phyloP scores from a whole-genome alignment of 2,888 invertebrate genomes.

The Helobdella robusta region DNA sequence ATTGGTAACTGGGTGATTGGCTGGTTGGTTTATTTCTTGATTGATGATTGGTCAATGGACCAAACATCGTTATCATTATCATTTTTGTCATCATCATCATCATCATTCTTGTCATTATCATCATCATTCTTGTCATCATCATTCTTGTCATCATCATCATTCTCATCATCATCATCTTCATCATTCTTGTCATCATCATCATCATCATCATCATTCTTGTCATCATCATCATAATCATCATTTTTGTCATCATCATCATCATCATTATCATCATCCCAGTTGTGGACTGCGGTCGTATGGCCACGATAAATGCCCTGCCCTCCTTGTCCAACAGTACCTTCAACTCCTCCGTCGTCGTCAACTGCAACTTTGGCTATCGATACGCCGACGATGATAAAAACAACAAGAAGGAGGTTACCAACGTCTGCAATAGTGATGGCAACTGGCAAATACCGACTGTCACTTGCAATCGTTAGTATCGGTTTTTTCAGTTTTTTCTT shows the following conservation, averaged over 20 bases:
- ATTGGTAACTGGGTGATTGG: too few relatives aligned
- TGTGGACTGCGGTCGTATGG: too few relatives aligned
- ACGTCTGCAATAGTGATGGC: too few relatives aligned
- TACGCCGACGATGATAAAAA: too few relatives aligned
- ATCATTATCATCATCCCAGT: background rate
- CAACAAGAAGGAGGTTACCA: too few relatives aligned
- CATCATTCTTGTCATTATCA: background rate
- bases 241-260: constrained; percentile 1
- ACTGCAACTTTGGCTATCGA: too few relatives aligned
- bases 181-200: background rate
- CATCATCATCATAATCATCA: background rate
- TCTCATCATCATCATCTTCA: background rate
- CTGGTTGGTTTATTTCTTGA: background rate
- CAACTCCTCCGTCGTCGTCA: too few relatives aligned
- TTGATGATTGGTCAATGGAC: background rate
- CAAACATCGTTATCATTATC: too few relatives aligned
- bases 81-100: background rate
- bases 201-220: background rate
- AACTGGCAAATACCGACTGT: too few relatives aligned
- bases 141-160: constrained; percentile 2
- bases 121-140: background rate
- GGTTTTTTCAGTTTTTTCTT: background rate
- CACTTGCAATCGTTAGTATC: background rate
- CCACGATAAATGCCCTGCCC: too few relatives aligned
- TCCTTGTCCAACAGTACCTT: too few relatives aligned